Base-by-base conservation (phyloP, 2,888 invertebrate species). In the Melikaiella ostensackeni region DNA sequence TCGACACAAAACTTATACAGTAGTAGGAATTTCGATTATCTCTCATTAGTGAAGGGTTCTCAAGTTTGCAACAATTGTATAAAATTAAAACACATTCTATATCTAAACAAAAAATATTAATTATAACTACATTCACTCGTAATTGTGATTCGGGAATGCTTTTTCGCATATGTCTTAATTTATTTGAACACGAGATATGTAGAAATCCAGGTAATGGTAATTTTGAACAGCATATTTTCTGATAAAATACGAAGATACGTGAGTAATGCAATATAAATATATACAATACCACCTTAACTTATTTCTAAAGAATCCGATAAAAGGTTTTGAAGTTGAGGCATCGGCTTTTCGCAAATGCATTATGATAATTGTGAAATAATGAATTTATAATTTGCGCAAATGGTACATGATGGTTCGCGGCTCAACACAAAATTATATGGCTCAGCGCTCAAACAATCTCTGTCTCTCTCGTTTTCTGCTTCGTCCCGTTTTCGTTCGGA, bases 351-450 rank as follows among this genome's bases (percentile, higher is more conserved):
- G 82, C 87, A 88, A 89, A 89, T 90, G 88, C 88, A 89, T 90
- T 88, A 88, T 87, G 87, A 90, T 90, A 89, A 90, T 90, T 89
- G 89, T 88, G 88, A 89, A 89, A 90, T 91, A 90, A 90, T 89
- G 91, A 90, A 90, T 90, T 90, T 90, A 90, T 89, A 90, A 90
- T 90, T 90, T 87, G 86, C 83, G 85, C 86, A 89, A 90, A 90
- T 90, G 90, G 90, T 89, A 89, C 89, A 88, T 87, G 89, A 88
- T 89, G 86, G 86, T 81, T 79, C 82, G 86, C 86, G 86, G 88
- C 82, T 83, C 82, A 81, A 80, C 79, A 85, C 86, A 80, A 90
- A 89, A 90, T 90, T 90, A 90, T 84, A 90, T 85, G 86, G 89
- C 87, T 82, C 86, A 85, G 86, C 86, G 76, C 82, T 80, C 70